Evolutionary conservation across 2,113 vertebrate genomes (phyloP), one percentile per base, ranked within the genome.

Genomic region (Gavia stellata): DNA sequence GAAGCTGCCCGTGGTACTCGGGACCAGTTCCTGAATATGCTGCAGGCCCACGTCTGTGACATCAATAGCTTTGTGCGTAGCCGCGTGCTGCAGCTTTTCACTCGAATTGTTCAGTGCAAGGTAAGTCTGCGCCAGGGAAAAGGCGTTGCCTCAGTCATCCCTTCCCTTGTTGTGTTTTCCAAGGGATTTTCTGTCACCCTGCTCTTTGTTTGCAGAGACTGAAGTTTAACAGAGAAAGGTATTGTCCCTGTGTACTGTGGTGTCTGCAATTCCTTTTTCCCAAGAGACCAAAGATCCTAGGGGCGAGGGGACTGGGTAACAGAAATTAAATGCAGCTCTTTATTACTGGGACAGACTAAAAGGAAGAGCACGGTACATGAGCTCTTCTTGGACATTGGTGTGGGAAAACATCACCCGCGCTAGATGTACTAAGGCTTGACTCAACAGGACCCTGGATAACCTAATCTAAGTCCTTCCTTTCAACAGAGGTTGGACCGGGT

Each of bases 21-120:
- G 33, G 99, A 99, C 95, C 98, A 99, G 72, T 99, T 99, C 96
- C 97, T 99, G 80, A 98, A 98, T 29, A 98, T 97, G 2, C 96
- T 99, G 83, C 99, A 99, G 90, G 99, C 98, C 53, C 99, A 99
- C 9, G 44, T 98, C 53, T 99, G 99, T 7, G 99, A 99, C 44
- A 66, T 98, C 9, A 97, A 98, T 20, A 97, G 99, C 15, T 98
- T 99, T 5, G 99, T 99, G 38, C 97, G 99, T 77, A 98, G 99
- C 26, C 98, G 99, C 0, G 99, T 99, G 85, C 95, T 99, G 75
- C 99, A 99, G 87, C 98, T 99, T 58, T 99, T 98, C 92, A 97
- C 99, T 3, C 98, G 98, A 15, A 98, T 99, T 0, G 99, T 99
- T 82, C 99, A 99, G 97, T 95, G 98, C 96, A 99, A 99, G 98